These are phyloP conservation scores for Heliconius hermathena DNA, from an alignment of 1,140 invertebrate species.

Conservation along the genomic window DNA sequence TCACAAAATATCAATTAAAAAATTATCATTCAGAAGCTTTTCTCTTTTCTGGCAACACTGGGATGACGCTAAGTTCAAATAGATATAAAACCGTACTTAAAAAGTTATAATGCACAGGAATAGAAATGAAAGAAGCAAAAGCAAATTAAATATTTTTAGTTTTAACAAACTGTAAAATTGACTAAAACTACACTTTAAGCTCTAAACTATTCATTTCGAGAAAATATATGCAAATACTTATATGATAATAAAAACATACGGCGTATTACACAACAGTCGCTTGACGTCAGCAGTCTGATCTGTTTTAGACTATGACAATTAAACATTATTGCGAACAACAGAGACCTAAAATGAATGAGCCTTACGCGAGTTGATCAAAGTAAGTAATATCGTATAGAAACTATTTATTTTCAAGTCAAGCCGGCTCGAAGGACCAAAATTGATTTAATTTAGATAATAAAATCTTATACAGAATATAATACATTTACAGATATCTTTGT, in stretches of 20 bases:
- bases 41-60: constrained; percentile 18
- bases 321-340: not conserved
- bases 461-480: no score
- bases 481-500: no score
- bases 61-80: not conserved
- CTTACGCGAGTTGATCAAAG: not conserved
- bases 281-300: not conserved
- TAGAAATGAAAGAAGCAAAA: constrained; percentile 10
- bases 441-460: not conserved
- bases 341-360: no score
- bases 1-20: constrained; percentile 12
- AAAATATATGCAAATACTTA: constrained; percentile 12
- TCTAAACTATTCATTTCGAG: constrained; percentile 5
- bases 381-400: not conserved
- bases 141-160: constrained; percentile 13
- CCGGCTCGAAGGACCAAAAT: constrained; percentile 1
- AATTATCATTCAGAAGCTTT: not conserved
- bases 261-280: not conserved
- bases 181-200: constrained; percentile 8
- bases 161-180: constrained; percentile 14
- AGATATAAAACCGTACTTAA: not conserved
- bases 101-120: constrained; percentile 2
- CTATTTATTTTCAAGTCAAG: not conserved
- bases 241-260: constrained; percentile 12
- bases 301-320: not conserved